phyloP scores from a whole-genome alignment of 2,888 invertebrate genomes.

The Dolomedes plantarius region DNA sequence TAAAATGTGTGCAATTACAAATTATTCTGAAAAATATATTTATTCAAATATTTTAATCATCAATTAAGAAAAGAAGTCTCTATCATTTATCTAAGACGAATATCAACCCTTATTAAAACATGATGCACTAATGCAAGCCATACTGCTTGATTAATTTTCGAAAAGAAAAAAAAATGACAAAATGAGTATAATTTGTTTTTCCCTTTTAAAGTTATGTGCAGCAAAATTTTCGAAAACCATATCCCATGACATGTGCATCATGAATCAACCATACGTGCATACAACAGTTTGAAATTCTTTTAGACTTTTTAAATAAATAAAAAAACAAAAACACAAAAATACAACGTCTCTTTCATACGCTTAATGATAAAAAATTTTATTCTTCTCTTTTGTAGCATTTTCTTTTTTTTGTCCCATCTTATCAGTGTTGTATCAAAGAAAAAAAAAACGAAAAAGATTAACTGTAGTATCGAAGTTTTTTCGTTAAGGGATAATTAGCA shows the following conservation, averaged over 20 bases:
- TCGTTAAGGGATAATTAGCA: conserved; percentile 59
- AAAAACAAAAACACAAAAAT: too few species aligned
- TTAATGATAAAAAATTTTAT: background rate
- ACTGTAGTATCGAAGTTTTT: background rate
- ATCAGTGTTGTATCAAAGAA: background rate
- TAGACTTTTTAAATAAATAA: background rate
- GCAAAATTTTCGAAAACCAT: background rate
- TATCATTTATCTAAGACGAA: too few species aligned
- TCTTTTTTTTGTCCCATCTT: background rate
- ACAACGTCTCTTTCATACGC: background rate
- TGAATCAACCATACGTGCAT: background rate
- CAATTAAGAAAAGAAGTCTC: too few species aligned
- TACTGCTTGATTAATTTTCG: too few species aligned
- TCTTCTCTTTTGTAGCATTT: background rate
- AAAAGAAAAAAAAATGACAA: too few species aligned
- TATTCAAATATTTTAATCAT: too few species aligned
- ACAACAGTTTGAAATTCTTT: background rate
- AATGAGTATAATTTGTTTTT: too few species aligned
- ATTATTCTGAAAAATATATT: too few species aligned
- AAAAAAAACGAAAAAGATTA: background rate
- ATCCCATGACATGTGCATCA: background rate
- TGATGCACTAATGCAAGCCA: too few species aligned
- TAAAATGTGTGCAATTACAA: too few species aligned
- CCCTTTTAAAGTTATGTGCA: too few species aligned
- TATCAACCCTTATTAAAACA: too few species aligned